These are phyloP conservation scores for Acipenser ruthenus DNA, from an alignment of 2,797 vertebrate genomes.

Conservation along the genomic window DNA sequence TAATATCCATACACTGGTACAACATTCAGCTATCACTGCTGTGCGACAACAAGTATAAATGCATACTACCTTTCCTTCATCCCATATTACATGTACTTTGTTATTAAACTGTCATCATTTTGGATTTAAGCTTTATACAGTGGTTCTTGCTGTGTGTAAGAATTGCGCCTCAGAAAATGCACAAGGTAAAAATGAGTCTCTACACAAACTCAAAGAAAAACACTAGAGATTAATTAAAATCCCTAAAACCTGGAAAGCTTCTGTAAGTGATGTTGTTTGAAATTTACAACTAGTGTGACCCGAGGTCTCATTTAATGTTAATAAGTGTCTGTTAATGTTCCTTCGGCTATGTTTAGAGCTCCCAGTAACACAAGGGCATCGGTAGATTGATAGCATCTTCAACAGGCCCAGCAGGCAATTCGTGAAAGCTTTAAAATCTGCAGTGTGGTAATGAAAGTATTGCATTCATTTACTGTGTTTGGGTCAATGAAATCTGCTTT, in stretches of 20 bases:
- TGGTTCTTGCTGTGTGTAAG: conserved; percentile 23
- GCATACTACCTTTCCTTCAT: no score
- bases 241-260: conserved; percentile 52
- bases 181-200: neutral
- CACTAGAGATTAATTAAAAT: conserved; percentile 62
- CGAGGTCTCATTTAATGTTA: conserved; percentile 58
- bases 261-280: conserved; percentile 52
- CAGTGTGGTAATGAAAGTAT: conserved; percentile 55
- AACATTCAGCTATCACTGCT: no score
- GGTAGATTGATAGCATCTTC: conserved; percentile 77
- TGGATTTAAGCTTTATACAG: conserved; percentile 37
- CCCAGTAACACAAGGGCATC: conserved; percentile 53
- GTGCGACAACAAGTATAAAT: no score
- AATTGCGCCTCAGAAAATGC: conserved; percentile 38
- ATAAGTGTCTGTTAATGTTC: conserved; percentile 56
- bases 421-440: conserved; percentile 67
- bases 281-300: conserved; percentile 46
- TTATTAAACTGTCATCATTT: neutral
- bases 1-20: no score
- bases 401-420: conserved; percentile 71
- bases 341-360: conserved; percentile 54
- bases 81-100: no score
- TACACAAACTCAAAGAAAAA: conserved; percentile 19
- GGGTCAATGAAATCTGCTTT: conserved; percentile 67
- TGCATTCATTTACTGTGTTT: conserved; percentile 59